These are phyloP conservation scores for Dryobota labecula DNA, from an alignment of 2,888 invertebrate genomes.

Conservation along the genomic window DNA sequence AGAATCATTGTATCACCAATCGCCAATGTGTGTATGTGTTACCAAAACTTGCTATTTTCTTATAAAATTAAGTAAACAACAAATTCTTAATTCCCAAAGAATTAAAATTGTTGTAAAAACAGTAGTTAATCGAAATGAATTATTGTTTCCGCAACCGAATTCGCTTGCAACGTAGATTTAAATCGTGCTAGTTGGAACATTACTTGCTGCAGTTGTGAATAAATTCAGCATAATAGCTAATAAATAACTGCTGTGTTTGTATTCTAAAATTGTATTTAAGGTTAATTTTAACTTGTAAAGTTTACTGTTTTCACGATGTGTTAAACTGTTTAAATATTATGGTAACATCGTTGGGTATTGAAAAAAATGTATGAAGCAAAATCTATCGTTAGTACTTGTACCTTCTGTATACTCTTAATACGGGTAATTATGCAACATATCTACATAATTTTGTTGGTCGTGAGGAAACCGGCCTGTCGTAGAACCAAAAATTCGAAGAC, in stretches of 20 bases:
- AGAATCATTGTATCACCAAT: background rate
- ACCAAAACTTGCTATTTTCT: background rate
- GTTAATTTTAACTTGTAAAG: conserved; percentile 17
- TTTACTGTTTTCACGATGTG: background rate
- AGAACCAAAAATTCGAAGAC: too few species aligned
- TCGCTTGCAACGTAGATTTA: conserved; percentile 31
- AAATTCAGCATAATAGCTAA: conserved; percentile 53
- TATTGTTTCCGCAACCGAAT: conserved; percentile 43
- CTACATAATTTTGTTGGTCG: too few species aligned
- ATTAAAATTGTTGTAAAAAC: conserved; percentile 17
- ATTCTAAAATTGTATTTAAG: conserved; percentile 49
- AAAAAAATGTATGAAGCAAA: background rate
- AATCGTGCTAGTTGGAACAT: conserved; percentile 39
- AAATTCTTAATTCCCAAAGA: background rate
- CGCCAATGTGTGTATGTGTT: background rate
- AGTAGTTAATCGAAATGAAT: conserved; percentile 46
- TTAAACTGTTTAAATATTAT: conserved; percentile 3
- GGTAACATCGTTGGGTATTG: background rate
- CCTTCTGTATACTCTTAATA: background rate
- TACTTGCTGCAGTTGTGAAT: conserved; percentile 43
- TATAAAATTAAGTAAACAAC: background rate
- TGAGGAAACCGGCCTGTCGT: too few species aligned
- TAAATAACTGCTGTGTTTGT: conserved; percentile 47
- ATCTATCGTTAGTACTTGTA: background rate
- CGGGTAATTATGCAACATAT: too few species aligned